phyloP scores from a whole-genome alignment of 35 echinoderm and acorn worm species.

The Amphiura filiformis region DNA sequence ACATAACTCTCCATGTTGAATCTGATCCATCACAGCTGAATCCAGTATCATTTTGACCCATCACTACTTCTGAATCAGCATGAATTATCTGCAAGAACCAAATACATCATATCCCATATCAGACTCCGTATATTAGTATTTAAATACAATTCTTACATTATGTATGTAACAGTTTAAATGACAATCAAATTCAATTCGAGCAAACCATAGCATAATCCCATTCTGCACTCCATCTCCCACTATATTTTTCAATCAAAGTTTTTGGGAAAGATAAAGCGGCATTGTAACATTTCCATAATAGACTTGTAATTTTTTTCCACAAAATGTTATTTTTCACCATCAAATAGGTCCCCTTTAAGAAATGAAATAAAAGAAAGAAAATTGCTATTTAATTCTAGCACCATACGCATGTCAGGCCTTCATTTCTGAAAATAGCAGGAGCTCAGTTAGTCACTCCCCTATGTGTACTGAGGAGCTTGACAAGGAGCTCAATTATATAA shows the following conservation, averaged over 20 bases:
- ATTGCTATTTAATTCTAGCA: too few relatives aligned
- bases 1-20: conserved; percentile 84
- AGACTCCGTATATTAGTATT: neutral
- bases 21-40: conserved; percentile 99
- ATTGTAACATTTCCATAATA: too few relatives aligned
- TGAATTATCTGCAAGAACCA: conserved; percentile 73
- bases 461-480: too few relatives aligned
- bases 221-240: neutral
- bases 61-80: conserved; percentile 72
- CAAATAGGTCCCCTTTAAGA: neutral
- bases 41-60: conserved; percentile 96
- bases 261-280: too few relatives aligned
- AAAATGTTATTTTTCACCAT: neutral
- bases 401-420: too few relatives aligned
- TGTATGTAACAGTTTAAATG: too few relatives aligned
- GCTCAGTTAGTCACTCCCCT: too few relatives aligned
- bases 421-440: too few relatives aligned
- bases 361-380: too few relatives aligned
- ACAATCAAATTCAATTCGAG: neutral
- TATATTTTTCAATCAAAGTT: too few relatives aligned
- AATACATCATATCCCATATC: neutral
- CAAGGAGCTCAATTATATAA: neutral
- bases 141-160: neutral
- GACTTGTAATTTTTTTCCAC: too few relatives aligned
- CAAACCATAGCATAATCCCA: neutral